phyloP scores from a whole-genome alignment of 2,888 invertebrate species.

The Tetragonisca angustula region DNA sequence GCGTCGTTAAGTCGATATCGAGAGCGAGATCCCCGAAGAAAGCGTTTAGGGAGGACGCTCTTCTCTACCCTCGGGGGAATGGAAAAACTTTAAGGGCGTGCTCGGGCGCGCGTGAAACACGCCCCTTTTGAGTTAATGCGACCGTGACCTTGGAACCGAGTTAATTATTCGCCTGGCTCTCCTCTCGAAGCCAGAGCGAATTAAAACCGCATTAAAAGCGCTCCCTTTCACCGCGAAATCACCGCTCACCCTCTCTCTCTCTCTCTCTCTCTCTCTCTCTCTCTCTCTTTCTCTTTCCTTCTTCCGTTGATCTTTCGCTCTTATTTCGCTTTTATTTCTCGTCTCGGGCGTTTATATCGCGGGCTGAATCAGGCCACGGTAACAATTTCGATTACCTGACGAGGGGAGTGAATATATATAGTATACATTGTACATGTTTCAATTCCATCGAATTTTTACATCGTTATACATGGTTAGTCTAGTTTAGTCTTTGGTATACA shows the following conservation, averaged over 20 bases:
- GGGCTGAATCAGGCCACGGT: neutral
- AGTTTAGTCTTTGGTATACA: too few species aligned
- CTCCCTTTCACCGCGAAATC: neutral
- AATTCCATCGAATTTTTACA: too few species aligned
- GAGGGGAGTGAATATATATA: neutral
- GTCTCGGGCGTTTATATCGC: neutral
- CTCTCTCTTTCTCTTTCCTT: too few species aligned
- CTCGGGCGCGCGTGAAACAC: neutral
- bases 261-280: too few species aligned
- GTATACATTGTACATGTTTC: neutral
- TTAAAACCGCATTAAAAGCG: constrained; percentile 25
- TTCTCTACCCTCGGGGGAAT: neutral
- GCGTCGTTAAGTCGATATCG: constrained; percentile 64
- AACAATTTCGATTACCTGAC: constrained; percentile 10
- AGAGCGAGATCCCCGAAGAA: constrained; percentile 41
- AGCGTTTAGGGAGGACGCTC: neutral
- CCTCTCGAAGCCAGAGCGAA: constrained; percentile 18
- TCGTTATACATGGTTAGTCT: too few species aligned
- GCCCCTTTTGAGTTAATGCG: constrained; percentile 11
- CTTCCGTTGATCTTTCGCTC: neutral
- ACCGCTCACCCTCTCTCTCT: neutral
- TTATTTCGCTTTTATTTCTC: neutral
- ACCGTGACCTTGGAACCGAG: constrained; percentile 29
- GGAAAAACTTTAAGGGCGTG: constrained; percentile 21
- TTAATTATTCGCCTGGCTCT: constrained; percentile 19